Evolutionary conservation across 2,113 vertebrate species (phyloP).

Genomic region (Choloepus hoffmanni): DNA sequence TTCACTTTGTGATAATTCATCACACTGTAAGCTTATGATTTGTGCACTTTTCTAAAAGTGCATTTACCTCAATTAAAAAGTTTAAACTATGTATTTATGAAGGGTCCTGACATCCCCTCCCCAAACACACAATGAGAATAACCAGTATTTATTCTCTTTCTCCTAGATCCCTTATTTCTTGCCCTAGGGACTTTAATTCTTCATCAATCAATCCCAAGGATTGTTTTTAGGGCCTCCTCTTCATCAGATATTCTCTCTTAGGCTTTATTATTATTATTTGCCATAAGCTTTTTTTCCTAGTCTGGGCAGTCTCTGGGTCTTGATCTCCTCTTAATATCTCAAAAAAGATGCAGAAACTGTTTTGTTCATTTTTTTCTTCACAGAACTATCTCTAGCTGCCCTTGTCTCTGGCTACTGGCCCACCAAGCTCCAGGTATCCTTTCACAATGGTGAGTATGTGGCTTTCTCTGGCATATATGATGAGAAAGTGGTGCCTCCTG

Average conservation of each 20-base stretch:
- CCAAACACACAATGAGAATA: slow-evolving; percentile 38
- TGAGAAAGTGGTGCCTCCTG: not conserved
- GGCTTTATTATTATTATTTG: not conserved
- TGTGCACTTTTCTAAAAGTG: slow-evolving; percentile 49
- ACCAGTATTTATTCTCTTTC: not conserved
- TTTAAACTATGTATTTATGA: slow-evolving; percentile 31
- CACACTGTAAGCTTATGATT: not conserved
- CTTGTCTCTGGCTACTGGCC: not conserved
- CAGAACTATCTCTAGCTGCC: not conserved
- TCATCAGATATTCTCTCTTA: not conserved
- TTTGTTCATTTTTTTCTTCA: not conserved
- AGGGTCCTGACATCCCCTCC: not conserved
- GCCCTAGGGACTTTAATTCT: not conserved
- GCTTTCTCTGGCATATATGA: not conserved
- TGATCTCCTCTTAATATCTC: slow-evolving; percentile 10
- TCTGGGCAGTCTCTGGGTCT: not conserved
- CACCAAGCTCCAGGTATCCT: not conserved
- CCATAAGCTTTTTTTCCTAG: not conserved
- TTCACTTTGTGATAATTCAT: slow-evolving; percentile 64
- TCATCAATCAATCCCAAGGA: not conserved
- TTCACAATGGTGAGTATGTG: not conserved
- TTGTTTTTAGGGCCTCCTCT: not conserved
- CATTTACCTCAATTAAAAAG: slow-evolving; percentile 41
- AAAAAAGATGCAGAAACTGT: not conserved
- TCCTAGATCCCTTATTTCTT: not conserved